A percentile compares a stretch with the other conserved stretches of the same genome.
These are phyloP conservation scores for Sepiola atlantica DNA, from an alignment of 2,888 invertebrate genomes.

Conservation along the genomic window DNA sequence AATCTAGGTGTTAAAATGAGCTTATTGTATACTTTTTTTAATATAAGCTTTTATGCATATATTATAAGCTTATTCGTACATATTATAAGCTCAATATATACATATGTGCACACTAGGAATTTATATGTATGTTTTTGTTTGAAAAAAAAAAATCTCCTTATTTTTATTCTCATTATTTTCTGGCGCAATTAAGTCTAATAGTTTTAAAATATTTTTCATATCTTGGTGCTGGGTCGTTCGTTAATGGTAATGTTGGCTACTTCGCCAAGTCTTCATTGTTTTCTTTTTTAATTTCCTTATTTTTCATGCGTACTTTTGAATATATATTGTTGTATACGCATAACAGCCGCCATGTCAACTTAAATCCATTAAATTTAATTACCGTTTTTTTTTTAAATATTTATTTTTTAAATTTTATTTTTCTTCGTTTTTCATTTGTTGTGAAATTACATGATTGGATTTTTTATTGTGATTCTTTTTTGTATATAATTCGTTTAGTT, in stretches of 20 bases:
- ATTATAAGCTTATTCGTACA: too few species aligned
- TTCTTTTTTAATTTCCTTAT: too few species aligned
- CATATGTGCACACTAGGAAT: neutral
- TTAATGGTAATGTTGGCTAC: neutral
- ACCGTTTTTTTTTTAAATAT: neutral
- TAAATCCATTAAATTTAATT: neutral
- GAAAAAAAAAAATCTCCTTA: too few species aligned
- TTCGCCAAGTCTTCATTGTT: neutral
- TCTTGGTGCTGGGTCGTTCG: neutral
- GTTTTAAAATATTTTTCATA: neutral
- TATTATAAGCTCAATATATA: neutral
- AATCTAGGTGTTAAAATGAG: neutral
- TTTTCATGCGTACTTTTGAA: neutral
- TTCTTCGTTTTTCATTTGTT: neutral
- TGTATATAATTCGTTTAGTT: neutral
- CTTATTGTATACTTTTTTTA: neutral
- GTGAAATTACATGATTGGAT: neutral
- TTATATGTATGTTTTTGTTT: neutral
- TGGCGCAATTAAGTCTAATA: neutral
- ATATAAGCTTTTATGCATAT: too few species aligned
- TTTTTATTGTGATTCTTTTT: neutral
- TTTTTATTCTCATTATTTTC: neutral
- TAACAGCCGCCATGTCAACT: neutral
- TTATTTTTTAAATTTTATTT: neutral
- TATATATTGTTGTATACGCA: neutral